phyloP scores from a whole-genome alignment of 2,113 vertebrate species.

The Gobius niger region DNA sequence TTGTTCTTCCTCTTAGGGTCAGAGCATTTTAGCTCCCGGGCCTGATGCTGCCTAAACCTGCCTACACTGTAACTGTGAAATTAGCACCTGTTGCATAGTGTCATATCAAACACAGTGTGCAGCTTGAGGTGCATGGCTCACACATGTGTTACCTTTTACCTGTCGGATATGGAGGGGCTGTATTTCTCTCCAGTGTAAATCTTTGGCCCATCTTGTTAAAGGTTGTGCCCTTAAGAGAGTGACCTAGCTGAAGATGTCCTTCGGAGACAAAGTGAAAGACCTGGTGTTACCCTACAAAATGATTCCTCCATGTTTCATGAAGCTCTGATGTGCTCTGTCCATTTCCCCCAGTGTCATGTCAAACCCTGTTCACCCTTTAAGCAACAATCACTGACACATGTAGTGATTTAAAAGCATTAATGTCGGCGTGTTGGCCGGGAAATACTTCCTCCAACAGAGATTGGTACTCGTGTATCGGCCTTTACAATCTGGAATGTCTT shows the following conservation, averaged over 20 bases:
- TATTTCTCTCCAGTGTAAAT: slow-evolving; percentile 37
- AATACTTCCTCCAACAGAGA: slow-evolving; percentile 61
- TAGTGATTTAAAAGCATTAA: slow-evolving; percentile 68
- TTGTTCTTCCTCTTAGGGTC: too few species aligned
- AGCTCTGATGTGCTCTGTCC: neutral
- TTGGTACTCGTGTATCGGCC: slow-evolving; percentile 27
- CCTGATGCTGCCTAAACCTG: neutral
- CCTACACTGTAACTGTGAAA: slow-evolving; percentile 6
- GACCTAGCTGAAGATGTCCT: slow-evolving; percentile 15
- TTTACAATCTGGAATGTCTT: slow-evolving; percentile 42
- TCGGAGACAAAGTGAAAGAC: slow-evolving; percentile 16
- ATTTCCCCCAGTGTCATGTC: slow-evolving; percentile 36
- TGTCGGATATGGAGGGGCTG: slow-evolving; percentile 32
- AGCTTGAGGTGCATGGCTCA: slow-evolving; percentile 20
- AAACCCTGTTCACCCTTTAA: slow-evolving; percentile 44
- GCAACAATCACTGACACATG: slow-evolving; percentile 77
- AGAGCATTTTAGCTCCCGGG: too few species aligned
- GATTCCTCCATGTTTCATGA: neutral
- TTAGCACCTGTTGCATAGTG: slow-evolving; percentile 34
- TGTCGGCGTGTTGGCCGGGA: slow-evolving; percentile 56
- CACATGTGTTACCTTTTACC: slow-evolving; percentile 50
- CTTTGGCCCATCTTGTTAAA: slow-evolving; percentile 21
- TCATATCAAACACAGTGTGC: slow-evolving; percentile 27
- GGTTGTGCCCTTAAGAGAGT: slow-evolving; percentile 32
- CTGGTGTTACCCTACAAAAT: slow-evolving; percentile 1